A percentile compares a stretch with the other conserved stretches of the same genome.
phyloP scores from a whole-genome alignment of 92 coral and sea anemone species.

The Zoanthus sansibaricus region DNA sequence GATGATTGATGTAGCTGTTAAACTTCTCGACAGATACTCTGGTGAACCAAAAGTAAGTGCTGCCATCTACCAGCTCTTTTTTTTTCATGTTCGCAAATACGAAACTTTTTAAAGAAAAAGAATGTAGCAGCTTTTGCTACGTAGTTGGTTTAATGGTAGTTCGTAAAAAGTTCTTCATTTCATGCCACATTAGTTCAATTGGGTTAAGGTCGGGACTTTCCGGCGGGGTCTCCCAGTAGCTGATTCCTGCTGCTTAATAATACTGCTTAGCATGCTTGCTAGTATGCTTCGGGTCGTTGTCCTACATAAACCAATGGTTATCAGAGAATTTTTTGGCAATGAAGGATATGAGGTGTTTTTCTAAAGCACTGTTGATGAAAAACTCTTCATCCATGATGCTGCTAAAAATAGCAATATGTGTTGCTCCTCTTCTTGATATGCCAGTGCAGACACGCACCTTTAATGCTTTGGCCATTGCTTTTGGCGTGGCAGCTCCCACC shows the following conservation, averaged over 20 bases:
- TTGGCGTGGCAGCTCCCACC: neutral
- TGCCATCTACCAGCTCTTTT: neutral
- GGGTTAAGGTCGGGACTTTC: neutral
- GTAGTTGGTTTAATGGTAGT: neutral
- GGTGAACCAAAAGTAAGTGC: neutral
- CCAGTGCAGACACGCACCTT: neutral
- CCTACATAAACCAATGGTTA: neutral
- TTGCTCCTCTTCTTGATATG: neutral
- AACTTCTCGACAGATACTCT: neutral
- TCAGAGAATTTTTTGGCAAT: neutral
- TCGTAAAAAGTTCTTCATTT: neutral
- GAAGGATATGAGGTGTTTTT: neutral
- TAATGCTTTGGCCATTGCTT: neutral
- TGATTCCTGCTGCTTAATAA: neutral
- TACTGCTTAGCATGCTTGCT: neutral
- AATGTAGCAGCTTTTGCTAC: neutral
- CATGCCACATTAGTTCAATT: neutral
- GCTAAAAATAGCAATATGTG: neutral
- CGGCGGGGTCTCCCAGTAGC: neutral
- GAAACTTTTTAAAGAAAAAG: no score
- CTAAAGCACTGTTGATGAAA: neutral
- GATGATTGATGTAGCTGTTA: neutral
- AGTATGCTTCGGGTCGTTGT: neutral
- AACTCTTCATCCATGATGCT: neutral
- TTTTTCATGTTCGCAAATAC: no score